Percentiles rank a stretch among this genome's conserved stretches.
Evolutionary conservation across 2,888 invertebrate species (phyloP).

Genomic region (Microplitis deprimator): DNA sequence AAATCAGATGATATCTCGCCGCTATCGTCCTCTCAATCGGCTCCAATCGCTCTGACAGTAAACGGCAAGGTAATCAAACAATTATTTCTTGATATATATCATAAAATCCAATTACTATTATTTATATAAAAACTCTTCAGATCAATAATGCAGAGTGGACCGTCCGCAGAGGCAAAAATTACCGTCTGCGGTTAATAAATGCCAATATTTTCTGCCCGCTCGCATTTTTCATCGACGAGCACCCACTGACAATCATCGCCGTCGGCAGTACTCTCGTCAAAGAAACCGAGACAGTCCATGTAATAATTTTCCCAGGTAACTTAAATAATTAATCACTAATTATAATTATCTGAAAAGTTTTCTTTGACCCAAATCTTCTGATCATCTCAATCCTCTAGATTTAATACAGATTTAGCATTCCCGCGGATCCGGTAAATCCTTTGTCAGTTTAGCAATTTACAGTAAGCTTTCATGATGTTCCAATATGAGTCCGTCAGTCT

Average conservation of each 20-base stretch:
- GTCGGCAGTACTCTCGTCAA: conserved; percentile 74
- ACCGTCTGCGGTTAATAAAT: conserved; percentile 74
- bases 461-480: too few relatives aligned
- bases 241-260: conserved; percentile 73
- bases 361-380: neutral
- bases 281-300: conserved; percentile 66
- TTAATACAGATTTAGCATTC: too few relatives aligned
- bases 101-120: neutral
- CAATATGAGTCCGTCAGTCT: too few relatives aligned
- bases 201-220: conserved; percentile 75
- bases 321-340: neutral
- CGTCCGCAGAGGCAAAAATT: conserved; percentile 72
- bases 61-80: conserved; percentile 69
- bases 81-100: neutral
- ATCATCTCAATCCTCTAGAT: neutral
- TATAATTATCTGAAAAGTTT: neutral
- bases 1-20: conserved; percentile 75
- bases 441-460: too few relatives aligned
- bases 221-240: conserved; percentile 71
- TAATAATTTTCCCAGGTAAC: conserved; percentile 74
- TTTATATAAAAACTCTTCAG: conserved; percentile 43
- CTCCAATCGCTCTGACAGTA: conserved; percentile 71
- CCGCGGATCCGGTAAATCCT: too few relatives aligned
- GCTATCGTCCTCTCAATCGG: conserved; percentile 57
- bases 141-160: conserved; percentile 50